Base-by-base conservation (phyloP, 2,797 vertebrate species). In the Mus spretus region DNA sequence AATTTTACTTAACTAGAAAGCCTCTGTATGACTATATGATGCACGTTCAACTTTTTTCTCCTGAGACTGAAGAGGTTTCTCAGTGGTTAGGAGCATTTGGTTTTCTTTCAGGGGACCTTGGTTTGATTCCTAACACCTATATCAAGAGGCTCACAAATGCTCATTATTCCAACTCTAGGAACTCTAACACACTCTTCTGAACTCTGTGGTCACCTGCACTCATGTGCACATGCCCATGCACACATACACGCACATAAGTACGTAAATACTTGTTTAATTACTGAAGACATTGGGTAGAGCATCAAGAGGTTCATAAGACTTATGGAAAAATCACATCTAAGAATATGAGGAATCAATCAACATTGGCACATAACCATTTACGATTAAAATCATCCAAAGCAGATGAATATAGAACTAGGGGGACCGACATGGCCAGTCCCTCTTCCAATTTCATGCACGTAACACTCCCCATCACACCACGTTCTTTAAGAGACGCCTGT, bases 251-350 rank as follows among this genome's bases (percentile, higher is more conserved):
- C 6, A 24, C 28, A 34, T 13, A 50, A 50, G 10, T 50, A 50
- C 50, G 9, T 50, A 50, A 50, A 50, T 50, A 50, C 44, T 44
- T 50, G n/a, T 50, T 53, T 65, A 95, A 80, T 70, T 74, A 72
- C 53, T 78, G 34, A 93, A 84, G 44, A 92, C 14, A 11, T 81
- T 20, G 50, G 61, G 61, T 26, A 57, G 70, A 67, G 59, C 6
- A 47, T 59, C 77, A 75, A 84, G 10, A 20, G 17, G 14, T 55
- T 28, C 57, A 28, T 87, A 70, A 55, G 14, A 28, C n/a, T 87
- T 65, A 44, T 1, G 6, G 47, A 93, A 97, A 97, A 97, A 55
- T 53, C 37, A 72, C 31, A 65, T 67, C 65, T 82, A 82, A 28
- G 78, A 84, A 67, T 74, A 1, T 53, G 26, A 20, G 55, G 4